These are phyloP conservation scores for Laticauda colubrina DNA, from an alignment of 2,113 vertebrate genomes.

Conservation along the genomic window DNA sequence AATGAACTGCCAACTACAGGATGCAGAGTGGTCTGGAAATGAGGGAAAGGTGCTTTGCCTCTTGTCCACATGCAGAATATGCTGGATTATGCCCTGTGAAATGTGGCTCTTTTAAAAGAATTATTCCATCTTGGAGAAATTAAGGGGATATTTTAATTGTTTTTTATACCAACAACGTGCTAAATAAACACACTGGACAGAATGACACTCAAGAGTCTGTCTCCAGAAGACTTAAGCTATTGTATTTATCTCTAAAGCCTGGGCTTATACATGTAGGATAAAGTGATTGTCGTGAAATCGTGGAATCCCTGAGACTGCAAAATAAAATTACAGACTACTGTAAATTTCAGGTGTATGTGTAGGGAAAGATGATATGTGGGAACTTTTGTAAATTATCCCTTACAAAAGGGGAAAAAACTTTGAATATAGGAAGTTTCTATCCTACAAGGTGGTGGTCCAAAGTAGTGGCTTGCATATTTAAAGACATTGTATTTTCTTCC, in stretches of 20 bases:
- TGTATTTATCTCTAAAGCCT: background rate
- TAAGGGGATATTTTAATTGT: background rate
- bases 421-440: background rate
- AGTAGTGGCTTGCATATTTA: background rate
- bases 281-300: background rate
- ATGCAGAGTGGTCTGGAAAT: background rate
- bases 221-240: background rate
- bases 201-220: background rate
- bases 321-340: background rate
- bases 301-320: background rate
- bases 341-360: background rate
- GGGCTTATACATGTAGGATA: too few species aligned
- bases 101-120: background rate
- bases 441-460: background rate
- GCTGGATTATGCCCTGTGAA: background rate
- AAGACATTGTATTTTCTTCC: background rate
- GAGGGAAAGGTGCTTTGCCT: background rate
- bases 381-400: background rate
- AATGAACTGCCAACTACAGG: background rate
- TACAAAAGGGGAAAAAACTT: too few species aligned
- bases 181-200: background rate
- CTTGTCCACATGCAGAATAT: background rate
- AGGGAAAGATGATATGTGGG: background rate
- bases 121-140: background rate
- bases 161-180: background rate